Base-by-base conservation (phyloP, 2,888 invertebrate species). In the Drosophila tripunctata region DNA sequence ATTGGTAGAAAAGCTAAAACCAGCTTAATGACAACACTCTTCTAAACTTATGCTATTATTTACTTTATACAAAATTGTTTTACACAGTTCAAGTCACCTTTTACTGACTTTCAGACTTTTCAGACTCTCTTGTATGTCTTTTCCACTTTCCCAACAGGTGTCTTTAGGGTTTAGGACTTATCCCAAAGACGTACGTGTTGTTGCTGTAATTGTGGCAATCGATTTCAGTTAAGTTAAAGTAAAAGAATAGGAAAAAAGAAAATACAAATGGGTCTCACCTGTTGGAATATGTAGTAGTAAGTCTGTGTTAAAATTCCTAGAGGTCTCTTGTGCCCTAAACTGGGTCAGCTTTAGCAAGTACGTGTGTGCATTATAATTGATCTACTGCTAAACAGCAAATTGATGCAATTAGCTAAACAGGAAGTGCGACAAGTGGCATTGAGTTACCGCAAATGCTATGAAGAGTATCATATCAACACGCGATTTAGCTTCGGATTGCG, bases 181-280 rank as follows among this genome's bases (percentile, higher is more conserved):
- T 33, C 54, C 30, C 38, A 8, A 10, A 2, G 7, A 14, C 10
- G 10, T 36, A 70, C 84, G 87, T 85, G 84, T 74, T 76, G 44
- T 43, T 72, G 40, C 52, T 30, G 14, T 57, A 64, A 85, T 85
- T 84, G 60, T 47, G 82, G 60, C 67, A 87, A 85, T 80, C 61
- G 36, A 35, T 27, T 33, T 1, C n/a, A 24, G 40, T 3, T 12
- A n/a, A 6, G 6, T 2, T 7, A 10, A 19, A 15, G 15, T 19
- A 27, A 22, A 4, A n/a, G n/a, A n/a, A n/a, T n/a, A n/a, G n/a
- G n/a, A n/a, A n/a, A n/a, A n/a, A n/a, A 14, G 8, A 3, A 15
- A n/a, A 36, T 45, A 27, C 15, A 30, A 30, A n/a, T 2, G 30
- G 6, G 1, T 36, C 17, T n/a, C 35, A 55, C 51, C 60, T 65